Evolutionary conservation across 2,888 invertebrate genomes (phyloP).

Genomic region (Eurois occulta): DNA sequence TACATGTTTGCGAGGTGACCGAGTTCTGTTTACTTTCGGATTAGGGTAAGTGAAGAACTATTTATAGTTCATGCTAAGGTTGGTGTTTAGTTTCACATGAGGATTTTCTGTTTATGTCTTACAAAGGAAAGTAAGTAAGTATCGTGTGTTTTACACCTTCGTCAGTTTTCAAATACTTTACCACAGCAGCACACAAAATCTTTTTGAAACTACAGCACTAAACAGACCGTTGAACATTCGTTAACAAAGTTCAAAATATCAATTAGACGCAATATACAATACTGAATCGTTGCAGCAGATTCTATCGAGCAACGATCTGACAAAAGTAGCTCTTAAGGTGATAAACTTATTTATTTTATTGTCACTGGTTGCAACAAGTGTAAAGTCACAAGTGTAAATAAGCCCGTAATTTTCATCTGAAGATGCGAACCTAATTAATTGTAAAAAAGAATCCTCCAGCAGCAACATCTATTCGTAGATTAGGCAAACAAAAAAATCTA

Average conservation of each 20-base stretch:
- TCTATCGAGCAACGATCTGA: neutral
- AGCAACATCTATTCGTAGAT: neutral
- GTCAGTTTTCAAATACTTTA: neutral
- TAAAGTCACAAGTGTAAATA: too few relatives aligned
- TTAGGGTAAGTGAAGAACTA: constrained; percentile 40
- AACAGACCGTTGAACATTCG: neutral
- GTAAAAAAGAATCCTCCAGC: neutral
- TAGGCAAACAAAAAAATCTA: too few relatives aligned
- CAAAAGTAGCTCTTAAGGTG: neutral
- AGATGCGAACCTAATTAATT: neutral
- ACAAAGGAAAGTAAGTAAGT: neutral
- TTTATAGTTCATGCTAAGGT: constrained; percentile 21
- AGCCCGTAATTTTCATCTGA: neutral
- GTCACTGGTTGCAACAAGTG: too few relatives aligned
- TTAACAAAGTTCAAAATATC: neutral
- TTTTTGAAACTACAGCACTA: neutral
- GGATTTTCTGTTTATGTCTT: neutral
- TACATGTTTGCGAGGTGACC: constrained; percentile 60
- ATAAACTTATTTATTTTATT: neutral
- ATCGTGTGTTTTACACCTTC: too few relatives aligned
- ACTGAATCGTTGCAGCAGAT: neutral
- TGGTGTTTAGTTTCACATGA: neutral
- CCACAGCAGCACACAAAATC: neutral
- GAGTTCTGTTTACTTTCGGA: constrained; percentile 42
- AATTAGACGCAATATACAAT: neutral